Conservation (phyloP, 2,888 invertebrate genomes). For the Ophion slaviceki region DNA sequence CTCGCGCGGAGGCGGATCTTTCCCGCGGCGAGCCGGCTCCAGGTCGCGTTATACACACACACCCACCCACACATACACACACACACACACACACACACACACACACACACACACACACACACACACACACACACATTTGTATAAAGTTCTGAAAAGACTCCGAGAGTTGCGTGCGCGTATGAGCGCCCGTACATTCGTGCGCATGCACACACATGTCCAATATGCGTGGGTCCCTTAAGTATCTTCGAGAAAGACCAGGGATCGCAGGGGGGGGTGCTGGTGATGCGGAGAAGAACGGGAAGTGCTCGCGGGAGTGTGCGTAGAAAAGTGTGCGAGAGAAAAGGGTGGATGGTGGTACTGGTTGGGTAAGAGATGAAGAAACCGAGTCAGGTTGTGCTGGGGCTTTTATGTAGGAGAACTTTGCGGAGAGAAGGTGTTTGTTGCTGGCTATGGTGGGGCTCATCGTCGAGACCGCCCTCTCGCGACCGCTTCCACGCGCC, state of each 20-base stretch:
- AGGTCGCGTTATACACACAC: constrained; percentile 31
- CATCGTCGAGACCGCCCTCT: constrained; percentile 60
- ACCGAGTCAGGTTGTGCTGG: not conserved
- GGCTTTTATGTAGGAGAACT: constrained; percentile 38
- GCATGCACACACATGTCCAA: constrained; percentile 29
- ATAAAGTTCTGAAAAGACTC: constrained; percentile 5
- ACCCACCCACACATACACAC: constrained; percentile 12
- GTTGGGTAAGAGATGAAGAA: constrained; percentile 30
- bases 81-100: constrained; percentile 8
- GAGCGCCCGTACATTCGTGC: constrained; percentile 34
- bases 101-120: constrained; percentile 26
- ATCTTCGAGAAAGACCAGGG: constrained; percentile 52
- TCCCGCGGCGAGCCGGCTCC: constrained; percentile 66
- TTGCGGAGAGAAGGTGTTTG: constrained; percentile 75
- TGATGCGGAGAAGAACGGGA: not conserved
- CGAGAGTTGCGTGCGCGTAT: constrained; percentile 57
- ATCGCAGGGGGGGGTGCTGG: not conserved
- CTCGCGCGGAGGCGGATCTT: constrained; percentile 81
- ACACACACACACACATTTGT: constrained; percentile 20
- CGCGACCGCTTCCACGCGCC: constrained; percentile 61
- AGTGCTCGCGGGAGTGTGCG: constrained; percentile 28
- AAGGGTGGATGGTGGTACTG: not conserved
- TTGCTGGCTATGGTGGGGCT: constrained; percentile 76
- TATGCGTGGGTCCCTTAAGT: constrained; percentile 58
- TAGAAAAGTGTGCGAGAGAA: constrained; percentile 51